Percentiles rank a stretch among this genome's conserved stretches.
Evolutionary conservation across 2,113 vertebrate species (phyloP).

Genomic region (Ageneiosus marmoratus): DNA sequence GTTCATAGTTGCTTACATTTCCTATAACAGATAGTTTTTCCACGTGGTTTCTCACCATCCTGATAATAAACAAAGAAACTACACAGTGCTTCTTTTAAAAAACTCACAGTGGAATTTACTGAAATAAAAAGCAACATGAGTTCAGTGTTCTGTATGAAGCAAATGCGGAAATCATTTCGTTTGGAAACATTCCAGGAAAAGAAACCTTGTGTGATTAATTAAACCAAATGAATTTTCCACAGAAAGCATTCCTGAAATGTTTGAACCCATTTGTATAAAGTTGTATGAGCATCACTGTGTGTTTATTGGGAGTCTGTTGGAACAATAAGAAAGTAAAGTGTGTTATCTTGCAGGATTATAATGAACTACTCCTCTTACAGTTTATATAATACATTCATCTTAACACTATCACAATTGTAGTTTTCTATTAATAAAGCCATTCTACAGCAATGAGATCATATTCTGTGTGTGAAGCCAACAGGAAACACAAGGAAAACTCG

Average conservation of each 20-base stretch:
- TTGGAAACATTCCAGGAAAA: not conserved
- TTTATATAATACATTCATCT: too few species aligned
- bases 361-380: too few species aligned
- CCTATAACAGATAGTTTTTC: not conserved
- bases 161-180: not conserved
- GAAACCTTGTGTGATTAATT: not conserved
- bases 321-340: too few species aligned
- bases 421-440: too few species aligned
- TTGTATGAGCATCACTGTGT: too few species aligned
- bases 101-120: not conserved
- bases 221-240: not conserved
- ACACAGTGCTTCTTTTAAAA: not conserved
- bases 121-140: too few species aligned
- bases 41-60: not conserved
- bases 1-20: not conserved
- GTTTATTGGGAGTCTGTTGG: too few species aligned
- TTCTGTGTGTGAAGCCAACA: too few species aligned
- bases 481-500: not conserved
- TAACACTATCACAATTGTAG: too few species aligned
- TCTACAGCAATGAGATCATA: too few species aligned
- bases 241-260: not conserved
- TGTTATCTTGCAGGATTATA: too few species aligned
- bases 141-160: not conserved
- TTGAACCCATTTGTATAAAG: not conserved
- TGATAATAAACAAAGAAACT: not conserved